Percentiles rank a stretch among this genome's conserved stretches.
Conservation (phyloP, 2,113 vertebrate species). For the Eptesicus fuscus region DNA sequence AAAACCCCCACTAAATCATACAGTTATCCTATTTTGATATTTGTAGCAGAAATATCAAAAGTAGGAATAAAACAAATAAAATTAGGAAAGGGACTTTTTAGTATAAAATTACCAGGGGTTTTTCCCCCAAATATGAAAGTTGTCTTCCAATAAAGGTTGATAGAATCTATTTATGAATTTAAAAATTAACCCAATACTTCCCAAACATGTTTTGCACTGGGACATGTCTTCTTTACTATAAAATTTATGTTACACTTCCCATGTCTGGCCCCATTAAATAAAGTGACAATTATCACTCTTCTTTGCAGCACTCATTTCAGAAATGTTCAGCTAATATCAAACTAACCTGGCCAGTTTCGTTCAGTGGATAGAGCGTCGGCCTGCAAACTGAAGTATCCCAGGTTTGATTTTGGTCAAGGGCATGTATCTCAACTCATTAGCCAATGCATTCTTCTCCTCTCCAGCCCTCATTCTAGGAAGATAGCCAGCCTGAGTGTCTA, state of each 20-base stretch:
- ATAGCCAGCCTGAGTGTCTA: not conserved
- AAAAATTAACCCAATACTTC: not conserved
- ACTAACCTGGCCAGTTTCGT: no score
- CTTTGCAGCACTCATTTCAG: not conserved
- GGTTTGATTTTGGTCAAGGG: no score
- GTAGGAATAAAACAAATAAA: not conserved
- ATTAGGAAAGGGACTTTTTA: not conserved
- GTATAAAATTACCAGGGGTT: not conserved
- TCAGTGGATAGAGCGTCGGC: no score
- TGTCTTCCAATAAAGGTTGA: not conserved
- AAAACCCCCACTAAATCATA: not conserved
- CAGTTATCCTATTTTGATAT: no score
- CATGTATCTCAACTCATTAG: not conserved
- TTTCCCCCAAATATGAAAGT: not conserved
- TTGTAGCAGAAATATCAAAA: conserved; percentile 12
- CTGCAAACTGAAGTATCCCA: no score
- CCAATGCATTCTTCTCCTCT: not conserved
- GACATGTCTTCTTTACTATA: not conserved
- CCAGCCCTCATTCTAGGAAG: not conserved
- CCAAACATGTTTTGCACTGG: not conserved
- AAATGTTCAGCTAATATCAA: not conserved
- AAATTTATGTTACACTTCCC: not conserved
- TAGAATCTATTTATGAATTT: not conserved
- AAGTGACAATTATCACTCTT: not conserved
- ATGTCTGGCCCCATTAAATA: not conserved